These are phyloP conservation scores for Bradynema listronoti DNA, from an alignment of 1,140 invertebrate genomes.

Conservation along the genomic window DNA sequence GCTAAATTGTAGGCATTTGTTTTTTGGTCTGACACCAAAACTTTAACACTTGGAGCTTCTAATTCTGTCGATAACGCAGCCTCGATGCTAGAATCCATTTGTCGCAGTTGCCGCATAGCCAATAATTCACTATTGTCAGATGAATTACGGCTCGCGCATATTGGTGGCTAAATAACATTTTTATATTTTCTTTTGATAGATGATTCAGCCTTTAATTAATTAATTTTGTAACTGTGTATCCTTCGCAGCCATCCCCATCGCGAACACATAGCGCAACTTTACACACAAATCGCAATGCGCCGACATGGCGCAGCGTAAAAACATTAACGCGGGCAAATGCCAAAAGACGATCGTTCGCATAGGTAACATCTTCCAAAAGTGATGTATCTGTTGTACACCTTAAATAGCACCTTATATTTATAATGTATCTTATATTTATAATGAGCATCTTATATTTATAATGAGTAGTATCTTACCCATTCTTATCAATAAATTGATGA, in stretches of 20 bases:
- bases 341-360: conserved; percentile 32
- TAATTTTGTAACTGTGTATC: conserved; percentile 36
- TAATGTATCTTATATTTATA: no score
- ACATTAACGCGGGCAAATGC: conserved; percentile 33
- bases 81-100: conserved; percentile 18
- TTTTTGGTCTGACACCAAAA: no score
- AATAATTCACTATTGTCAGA: conserved; percentile 21
- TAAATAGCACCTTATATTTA: conserved; percentile 4
- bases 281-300: conserved; percentile 38
- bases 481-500: conserved; percentile 32
- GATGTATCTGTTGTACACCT: conserved; percentile 36
- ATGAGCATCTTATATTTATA: background rate
- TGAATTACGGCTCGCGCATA: conserved; percentile 14
- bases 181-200: no score
- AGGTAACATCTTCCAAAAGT: conserved; percentile 28
- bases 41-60: conserved; percentile 20
- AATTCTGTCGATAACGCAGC: conserved; percentile 22
- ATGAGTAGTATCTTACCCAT: conserved; percentile 21
- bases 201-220: no score
- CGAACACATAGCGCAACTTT: conserved; percentile 39
- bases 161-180: conserved; percentile 26
- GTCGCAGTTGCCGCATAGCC: conserved; percentile 1
- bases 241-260: conserved; percentile 37
- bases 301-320: conserved; percentile 36
- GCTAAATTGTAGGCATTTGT: no score